These are phyloP conservation scores for Apodemus sylvaticus DNA, from an alignment of 2,113 vertebrate genomes.

Conservation along the genomic window DNA sequence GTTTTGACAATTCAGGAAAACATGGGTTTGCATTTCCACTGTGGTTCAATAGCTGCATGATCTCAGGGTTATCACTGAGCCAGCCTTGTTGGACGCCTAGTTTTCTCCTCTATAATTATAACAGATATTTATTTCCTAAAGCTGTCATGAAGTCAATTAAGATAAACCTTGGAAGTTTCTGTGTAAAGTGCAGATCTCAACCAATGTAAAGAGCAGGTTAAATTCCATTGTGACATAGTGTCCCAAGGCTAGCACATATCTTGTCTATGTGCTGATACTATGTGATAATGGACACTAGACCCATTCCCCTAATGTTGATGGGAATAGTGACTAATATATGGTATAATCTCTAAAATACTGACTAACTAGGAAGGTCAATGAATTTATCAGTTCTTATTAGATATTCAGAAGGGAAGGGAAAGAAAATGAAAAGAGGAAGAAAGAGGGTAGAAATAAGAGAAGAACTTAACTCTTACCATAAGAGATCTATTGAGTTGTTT, in stretches of 20 bases:
- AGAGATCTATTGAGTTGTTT: neutral
- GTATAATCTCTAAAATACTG: neutral
- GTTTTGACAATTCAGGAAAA: neutral
- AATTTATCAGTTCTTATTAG: neutral
- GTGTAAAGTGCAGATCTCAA: neutral
- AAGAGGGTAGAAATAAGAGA: neutral
- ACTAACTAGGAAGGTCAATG: neutral
- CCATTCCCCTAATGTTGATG: neutral
- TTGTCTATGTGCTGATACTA: neutral
- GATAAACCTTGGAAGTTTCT: neutral
- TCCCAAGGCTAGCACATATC: neutral
- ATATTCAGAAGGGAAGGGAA: neutral
- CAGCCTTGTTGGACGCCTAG: neutral
- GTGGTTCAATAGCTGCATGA: neutral
- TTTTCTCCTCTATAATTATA: neutral
- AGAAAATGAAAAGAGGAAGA: neutral
- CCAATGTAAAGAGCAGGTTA: too few species aligned
- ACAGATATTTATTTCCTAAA: neutral
- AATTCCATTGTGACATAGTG: neutral
- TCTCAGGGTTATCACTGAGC: neutral
- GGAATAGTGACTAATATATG: neutral
- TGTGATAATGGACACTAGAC: neutral
- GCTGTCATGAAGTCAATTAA: neutral
- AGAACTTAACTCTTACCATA: neutral
- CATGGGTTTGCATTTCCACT: neutral